These are phyloP conservation scores for Sarcophaga subvicina DNA, from an alignment of 2,888 invertebrate genomes.

Conservation along the genomic window DNA sequence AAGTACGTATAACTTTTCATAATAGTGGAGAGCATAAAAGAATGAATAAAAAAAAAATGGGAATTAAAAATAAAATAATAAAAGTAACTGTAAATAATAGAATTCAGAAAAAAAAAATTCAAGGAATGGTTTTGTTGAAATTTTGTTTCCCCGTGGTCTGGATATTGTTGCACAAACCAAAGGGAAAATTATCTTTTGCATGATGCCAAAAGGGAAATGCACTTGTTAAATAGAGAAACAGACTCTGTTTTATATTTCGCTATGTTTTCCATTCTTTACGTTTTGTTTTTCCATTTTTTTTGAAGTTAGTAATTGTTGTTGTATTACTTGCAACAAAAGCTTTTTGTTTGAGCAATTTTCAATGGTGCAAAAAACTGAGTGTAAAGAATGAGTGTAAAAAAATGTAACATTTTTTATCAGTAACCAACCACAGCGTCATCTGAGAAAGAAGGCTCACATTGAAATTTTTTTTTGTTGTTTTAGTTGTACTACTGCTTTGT, in stretches of 20 bases:
- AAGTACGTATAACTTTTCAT: not conserved
- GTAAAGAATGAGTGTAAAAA: constrained; percentile 25
- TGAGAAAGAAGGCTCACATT: not conserved
- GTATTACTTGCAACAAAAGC: constrained; percentile 44
- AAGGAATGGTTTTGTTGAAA: not conserved
- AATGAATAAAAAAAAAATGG: constrained; percentile 24
- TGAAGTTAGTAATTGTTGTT: constrained; percentile 7
- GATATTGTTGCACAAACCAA: constrained; percentile 33
- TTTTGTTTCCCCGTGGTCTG: not conserved
- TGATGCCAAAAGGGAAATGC: constrained; percentile 65
- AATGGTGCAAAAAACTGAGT: constrained; percentile 35
- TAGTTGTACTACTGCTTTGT: not conserved
- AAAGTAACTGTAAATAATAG: not conserved
- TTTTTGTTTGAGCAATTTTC: constrained; percentile 58
- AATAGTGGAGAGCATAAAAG: not conserved
- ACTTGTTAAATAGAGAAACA: constrained; percentile 60
- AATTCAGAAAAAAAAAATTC: not conserved
- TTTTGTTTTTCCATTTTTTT: not conserved
- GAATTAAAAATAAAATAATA: not conserved
- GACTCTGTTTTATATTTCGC: constrained; percentile 13
- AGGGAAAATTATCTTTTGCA: constrained; percentile 56
- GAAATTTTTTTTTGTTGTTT: not conserved
- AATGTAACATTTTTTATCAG: not conserved
- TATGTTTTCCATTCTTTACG: not conserved
- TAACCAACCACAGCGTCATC: constrained; percentile 36